Evolutionary conservation across 2,797 vertebrate species (phyloP), one percentile per base, ranked within the genome.

Genomic region (Tragopan temminckii): DNA sequence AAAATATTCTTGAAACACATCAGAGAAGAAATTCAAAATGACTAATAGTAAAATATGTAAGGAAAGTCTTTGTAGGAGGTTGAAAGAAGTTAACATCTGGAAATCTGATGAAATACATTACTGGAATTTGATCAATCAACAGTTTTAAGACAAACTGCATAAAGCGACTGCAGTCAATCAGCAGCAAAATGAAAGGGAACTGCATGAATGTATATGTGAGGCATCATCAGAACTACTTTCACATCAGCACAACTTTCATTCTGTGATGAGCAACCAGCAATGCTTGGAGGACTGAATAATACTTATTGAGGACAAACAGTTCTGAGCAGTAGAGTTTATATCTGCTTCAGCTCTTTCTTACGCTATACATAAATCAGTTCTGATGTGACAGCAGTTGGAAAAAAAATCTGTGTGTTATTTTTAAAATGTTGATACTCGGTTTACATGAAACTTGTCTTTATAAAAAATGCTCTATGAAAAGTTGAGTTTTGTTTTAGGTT

Each of bases 101-200:
- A 94, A 74, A 38, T 82, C 5, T 45, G 45, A 59, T 70, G 18
- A 90, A 93, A 94, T 40, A 61, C 36, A 66, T 69, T 70, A 70
- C 7, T 36, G 14, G 13, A 7, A 59, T 94, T 91, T 90, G 76
- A 88, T 92, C 38, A 68, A 35, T 63, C 38, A 66, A 83, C 42
- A 55, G 18, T 84, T 90, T 94, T 67, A 84, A 93, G 27, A 79
- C 38, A 83, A 95, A 80, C 58, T 67, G 23, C 53, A 6, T 76
- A 14, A 78, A 46, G 14, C 52, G 11, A 40, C 42, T 76, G 31
- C 38, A 66, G 33, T 85, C 83, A 92, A 69, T 90, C 64, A 88
- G 57, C 7, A 68, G 17, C 67, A 94, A 95, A 93, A 89, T n/a
- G 24, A 93, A 94, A 87, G 27, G 24, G 16, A 85, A 3, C 10